Evolutionary conservation across 2,888 invertebrate genomes (phyloP).

Genomic region (Alcis repandata): DNA sequence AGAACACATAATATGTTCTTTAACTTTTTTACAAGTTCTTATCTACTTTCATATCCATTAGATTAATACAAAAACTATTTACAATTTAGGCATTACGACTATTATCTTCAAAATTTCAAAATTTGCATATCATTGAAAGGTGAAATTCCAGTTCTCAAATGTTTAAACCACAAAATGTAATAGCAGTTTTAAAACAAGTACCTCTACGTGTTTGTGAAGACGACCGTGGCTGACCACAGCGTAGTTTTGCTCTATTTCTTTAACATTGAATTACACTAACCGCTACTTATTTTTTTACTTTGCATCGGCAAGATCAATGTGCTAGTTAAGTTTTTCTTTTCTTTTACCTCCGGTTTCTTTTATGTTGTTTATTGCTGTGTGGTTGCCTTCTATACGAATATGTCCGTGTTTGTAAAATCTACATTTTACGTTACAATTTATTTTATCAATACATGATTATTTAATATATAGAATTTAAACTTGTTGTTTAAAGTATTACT

Average conservation of each 20-base stretch:
- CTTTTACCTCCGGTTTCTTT: slow-evolving; percentile 38
- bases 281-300: slow-evolving; percentile 55
- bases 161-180: slow-evolving; percentile 25
- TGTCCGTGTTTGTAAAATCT: background rate
- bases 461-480: no score
- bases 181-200: slow-evolving; percentile 36
- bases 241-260: slow-evolving; percentile 61
- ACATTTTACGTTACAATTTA: background rate
- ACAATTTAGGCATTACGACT: no score
- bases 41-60: no score
- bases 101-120: background rate
- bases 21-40: no score
- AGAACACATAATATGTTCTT: no score
- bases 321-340: slow-evolving; percentile 43
- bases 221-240: slow-evolving; percentile 44
- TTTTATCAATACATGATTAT: background rate
- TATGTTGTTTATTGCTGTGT: slow-evolving; percentile 23
- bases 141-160: background rate
- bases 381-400: slow-evolving; percentile 11
- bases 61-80: no score
- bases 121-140: background rate
- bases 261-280: slow-evolving; percentile 57
- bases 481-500: no score
- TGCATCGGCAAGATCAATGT: slow-evolving; percentile 39
- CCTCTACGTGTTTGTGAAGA: slow-evolving; percentile 41